These are phyloP conservation scores for Panulirus ornatus DNA, from an alignment of 1,140 invertebrate genomes.

Conservation along the genomic window DNA sequence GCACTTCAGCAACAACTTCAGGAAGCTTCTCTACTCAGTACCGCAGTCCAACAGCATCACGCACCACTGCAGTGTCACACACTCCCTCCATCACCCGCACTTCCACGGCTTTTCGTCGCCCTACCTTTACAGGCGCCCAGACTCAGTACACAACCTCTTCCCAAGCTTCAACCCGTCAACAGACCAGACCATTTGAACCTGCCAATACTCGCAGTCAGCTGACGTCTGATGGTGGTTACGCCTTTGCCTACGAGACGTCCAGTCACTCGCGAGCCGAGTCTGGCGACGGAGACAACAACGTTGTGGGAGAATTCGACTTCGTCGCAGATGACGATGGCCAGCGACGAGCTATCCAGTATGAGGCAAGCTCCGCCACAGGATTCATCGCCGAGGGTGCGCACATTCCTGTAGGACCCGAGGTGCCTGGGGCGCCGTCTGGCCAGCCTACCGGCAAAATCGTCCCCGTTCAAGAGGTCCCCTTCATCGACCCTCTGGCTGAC, in stretches of 20 bases:
- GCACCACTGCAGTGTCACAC: no score
- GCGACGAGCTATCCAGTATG: constrained; percentile 62
- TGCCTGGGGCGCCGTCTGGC: constrained; percentile 71
- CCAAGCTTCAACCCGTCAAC: constrained; percentile 4
- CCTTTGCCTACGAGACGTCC: constrained; percentile 71
- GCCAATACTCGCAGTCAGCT: constrained; percentile 67
- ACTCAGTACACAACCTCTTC: constrained; percentile 9
- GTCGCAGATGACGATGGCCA: constrained; percentile 69
- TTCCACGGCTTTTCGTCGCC: background rate
- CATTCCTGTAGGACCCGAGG: constrained; percentile 71
- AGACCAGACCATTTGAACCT: constrained; percentile 10
- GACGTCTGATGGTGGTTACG: constrained; percentile 66
- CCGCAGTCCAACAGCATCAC: background rate
- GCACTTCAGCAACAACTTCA: background rate
- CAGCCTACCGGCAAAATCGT: constrained; percentile 72
- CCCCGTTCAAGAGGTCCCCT: constrained; percentile 62
- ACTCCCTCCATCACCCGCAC: background rate
- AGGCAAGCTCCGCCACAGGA: constrained; percentile 73
- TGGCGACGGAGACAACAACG: constrained; percentile 66
- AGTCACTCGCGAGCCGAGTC: constrained; percentile 69
- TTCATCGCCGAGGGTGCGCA: constrained; percentile 73
- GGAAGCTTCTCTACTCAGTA: background rate
- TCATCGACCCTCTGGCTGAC: constrained; percentile 71
- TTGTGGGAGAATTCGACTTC: constrained; percentile 70
- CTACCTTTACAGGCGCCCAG: background rate